Base-by-base conservation (phyloP, 2,888 invertebrate species). In the Suillia variegata region DNA sequence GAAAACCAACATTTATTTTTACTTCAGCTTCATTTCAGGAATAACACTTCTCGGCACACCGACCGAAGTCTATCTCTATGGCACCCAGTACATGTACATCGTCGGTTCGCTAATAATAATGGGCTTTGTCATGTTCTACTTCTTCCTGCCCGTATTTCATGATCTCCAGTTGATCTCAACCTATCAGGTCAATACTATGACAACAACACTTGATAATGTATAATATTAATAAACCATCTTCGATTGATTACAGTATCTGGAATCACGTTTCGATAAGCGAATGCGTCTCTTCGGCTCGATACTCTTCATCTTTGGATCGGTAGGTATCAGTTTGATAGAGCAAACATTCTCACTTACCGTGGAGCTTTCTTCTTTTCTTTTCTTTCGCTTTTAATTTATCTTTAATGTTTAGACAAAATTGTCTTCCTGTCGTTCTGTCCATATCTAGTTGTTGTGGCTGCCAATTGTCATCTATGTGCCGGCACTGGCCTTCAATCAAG, bases 1-100 rank as follows among this genome's bases (percentile, higher is more conserved):
- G n/a, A n/a, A n/a, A n/a, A n/a, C n/a, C n/a, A n/a, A n/a, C n/a
- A n/a, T n/a, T n/a, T n/a, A n/a, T n/a, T n/a, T 26, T 59, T 22
- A 56, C 75, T 76, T 54, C 74, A 89, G 90, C 79, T 90, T 87
- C 65, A 88, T 91, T 75, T 91, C 90, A 68, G 91, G 91, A 8
- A 92, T 92, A 65, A 90, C 91, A 0, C 79, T 92, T 34, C 81
- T 92, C 66, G 92, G 92, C 1, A 91, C 87, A 4, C 92, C 92
- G 1, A 91, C 92, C 1, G 92, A 92, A 76, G 84, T 92, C 20
- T 92, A 92, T 70, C 83, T 91, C 12, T 90, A 89, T 72, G 93
- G 94, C 1, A 89, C 88, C 12, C 87, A 89, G 59, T 93, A 91
- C 74, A 76, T 87, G 38, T 90, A 87, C 72, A 84, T 87, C 6